Evolutionary conservation across 2,113 vertebrate species (phyloP).

Genomic region (Pycnonotus jocosus): DNA sequence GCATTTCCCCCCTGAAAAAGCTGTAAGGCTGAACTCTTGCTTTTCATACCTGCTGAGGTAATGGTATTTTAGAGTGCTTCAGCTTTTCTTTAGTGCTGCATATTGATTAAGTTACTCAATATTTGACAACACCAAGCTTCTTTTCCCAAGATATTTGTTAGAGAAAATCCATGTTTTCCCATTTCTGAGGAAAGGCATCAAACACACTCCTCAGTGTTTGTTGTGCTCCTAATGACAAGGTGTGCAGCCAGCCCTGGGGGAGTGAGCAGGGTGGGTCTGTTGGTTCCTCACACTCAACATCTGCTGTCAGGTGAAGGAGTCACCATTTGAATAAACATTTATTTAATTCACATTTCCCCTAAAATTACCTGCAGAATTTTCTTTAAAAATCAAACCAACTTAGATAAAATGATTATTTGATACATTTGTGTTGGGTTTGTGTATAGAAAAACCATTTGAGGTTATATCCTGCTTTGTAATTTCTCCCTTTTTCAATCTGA

Average conservation of each 20-base stretch:
- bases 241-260: neutral
- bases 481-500: neutral
- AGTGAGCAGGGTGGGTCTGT: neutral
- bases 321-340: neutral
- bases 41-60: neutral
- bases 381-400: neutral
- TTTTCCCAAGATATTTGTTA: neutral
- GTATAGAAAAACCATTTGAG: neutral
- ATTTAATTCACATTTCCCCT: neutral
- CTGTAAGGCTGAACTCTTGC: neutral
- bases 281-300: neutral
- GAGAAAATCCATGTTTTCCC: neutral
- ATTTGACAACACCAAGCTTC: conserved; percentile 3
- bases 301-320: neutral
- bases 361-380: neutral
- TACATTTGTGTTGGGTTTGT: neutral
- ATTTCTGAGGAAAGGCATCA: neutral
- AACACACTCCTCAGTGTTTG: neutral
- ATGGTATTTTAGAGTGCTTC: neutral
- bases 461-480: conserved; percentile 1
- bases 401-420: neutral
- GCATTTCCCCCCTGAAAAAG: neutral
- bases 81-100: neutral
- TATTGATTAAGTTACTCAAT: conserved; percentile 25
- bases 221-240: neutral